Evolutionary conservation across 2,888 invertebrate genomes (phyloP).

Genomic region (Diaprepes abbreviatus): DNA sequence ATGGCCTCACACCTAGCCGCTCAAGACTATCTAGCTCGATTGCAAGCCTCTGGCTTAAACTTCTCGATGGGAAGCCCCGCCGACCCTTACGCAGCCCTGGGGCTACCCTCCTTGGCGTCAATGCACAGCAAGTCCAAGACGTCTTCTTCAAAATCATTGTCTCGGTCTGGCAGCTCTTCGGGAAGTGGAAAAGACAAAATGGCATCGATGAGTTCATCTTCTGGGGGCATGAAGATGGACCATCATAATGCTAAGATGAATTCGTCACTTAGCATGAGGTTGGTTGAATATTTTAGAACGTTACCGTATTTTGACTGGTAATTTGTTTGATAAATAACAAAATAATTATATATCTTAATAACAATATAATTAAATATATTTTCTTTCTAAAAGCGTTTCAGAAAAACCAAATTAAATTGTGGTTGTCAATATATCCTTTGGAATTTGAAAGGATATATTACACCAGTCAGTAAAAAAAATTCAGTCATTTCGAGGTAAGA

Average conservation of each 20-base stretch:
- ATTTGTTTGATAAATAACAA: not conserved
- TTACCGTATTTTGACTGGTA: no score
- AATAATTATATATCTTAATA: no score
- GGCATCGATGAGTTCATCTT: constrained; percentile 24
- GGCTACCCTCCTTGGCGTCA: constrained; percentile 66
- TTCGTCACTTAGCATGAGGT: constrained; percentile 40
- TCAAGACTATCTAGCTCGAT: constrained; percentile 87
- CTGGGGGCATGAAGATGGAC: constrained; percentile 40
- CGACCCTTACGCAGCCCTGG: constrained; percentile 73
- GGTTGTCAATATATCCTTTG: no score
- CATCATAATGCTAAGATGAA: constrained; percentile 46
- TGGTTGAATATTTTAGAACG: no score
- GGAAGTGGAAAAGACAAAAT: constrained; percentile 40
- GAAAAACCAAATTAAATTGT: no score
- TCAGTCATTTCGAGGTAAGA: no score
- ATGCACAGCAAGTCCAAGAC: constrained; percentile 28
- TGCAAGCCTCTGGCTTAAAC: constrained; percentile 84
- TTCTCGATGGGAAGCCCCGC: constrained; percentile 75
- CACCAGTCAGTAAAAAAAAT: no score
- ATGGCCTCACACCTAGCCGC: constrained; percentile 91
- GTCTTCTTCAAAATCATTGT: constrained; percentile 50
- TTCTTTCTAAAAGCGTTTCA: no score
- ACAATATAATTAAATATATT: no score
- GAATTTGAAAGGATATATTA: no score
- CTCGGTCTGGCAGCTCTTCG: constrained; percentile 39